Evolutionary conservation across 2,888 invertebrate genomes (phyloP).

Genomic region (Toxonevra muliebris): DNA sequence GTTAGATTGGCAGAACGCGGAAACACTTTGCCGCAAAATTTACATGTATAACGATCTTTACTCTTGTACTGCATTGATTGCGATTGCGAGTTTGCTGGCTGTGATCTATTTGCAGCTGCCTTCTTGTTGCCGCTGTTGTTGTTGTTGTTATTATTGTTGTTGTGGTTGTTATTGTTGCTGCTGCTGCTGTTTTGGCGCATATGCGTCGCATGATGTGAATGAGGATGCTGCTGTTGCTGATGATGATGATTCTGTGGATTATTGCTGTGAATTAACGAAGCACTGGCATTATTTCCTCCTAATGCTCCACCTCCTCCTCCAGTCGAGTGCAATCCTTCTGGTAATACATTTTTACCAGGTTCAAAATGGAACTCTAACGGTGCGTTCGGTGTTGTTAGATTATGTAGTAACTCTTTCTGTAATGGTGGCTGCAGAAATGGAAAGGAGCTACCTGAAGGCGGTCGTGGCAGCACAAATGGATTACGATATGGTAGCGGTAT

Average conservation of each 20-base stretch:
- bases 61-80: slow-evolving; percentile 66
- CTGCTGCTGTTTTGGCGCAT: no score
- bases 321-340: background rate
- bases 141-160: slow-evolving; percentile 28
- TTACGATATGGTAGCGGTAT: slow-evolving; percentile 71
- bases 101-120: no score
- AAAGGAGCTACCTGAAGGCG: slow-evolving; percentile 67
- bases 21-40: slow-evolving; percentile 97
- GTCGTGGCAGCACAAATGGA: slow-evolving; percentile 67
- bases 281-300: no score
- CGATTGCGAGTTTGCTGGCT: slow-evolving; percentile 7
- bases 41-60: slow-evolving; percentile 94
- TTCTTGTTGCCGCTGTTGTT: slow-evolving; percentile 23
- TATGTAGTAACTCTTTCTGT: slow-evolving; percentile 48
- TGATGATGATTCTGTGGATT: no score
- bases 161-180: no score
- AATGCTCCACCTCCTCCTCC: no score
- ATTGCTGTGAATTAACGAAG: no score
- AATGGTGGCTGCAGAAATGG: slow-evolving; percentile 68
- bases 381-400: background rate
- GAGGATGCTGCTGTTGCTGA: no score
- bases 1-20: slow-evolving; percentile 97
- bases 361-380: slow-evolving; percentile 25
- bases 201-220: no score
- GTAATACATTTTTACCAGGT: background rate